These are phyloP conservation scores for Arge pagana DNA, from an alignment of 2,888 invertebrate genomes.

Conservation along the genomic window DNA sequence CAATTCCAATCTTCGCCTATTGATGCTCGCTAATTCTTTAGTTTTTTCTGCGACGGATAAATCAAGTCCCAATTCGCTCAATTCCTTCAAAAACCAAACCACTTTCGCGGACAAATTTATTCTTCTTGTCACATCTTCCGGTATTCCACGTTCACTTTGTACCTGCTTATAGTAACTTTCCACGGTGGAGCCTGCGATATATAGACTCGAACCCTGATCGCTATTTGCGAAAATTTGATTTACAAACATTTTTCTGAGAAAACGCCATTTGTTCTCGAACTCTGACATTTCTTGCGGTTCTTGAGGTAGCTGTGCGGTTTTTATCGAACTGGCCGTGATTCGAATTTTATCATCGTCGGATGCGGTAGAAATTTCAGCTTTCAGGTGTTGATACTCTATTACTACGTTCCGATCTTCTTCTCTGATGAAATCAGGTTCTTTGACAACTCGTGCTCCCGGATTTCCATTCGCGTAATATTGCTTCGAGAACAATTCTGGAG, in stretches of 20 bases:
- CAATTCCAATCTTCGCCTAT: constrained; percentile 27
- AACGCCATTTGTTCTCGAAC: constrained; percentile 44
- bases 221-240: constrained; percentile 42
- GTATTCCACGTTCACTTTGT: constrained; percentile 35
- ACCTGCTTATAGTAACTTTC: constrained; percentile 38
- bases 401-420: constrained; percentile 23
- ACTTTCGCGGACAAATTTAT: constrained; percentile 28
- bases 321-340: constrained; percentile 21
- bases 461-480: constrained; percentile 30
- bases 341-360: constrained; percentile 27
- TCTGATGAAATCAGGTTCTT: constrained; percentile 8
- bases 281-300: not conserved
- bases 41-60: constrained; percentile 29
- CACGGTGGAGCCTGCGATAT: constrained; percentile 37
- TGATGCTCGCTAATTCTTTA: constrained; percentile 30
- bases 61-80: constrained; percentile 39
- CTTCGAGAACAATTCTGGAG: constrained; percentile 29
- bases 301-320: not conserved
- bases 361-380: constrained; percentile 9
- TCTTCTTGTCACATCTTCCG: constrained; percentile 13
- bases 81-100: constrained; percentile 46
- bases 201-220: constrained; percentile 32
- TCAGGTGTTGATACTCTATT: constrained; percentile 32
- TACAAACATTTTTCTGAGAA: constrained; percentile 43
- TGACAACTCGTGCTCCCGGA: constrained; percentile 17